Evolutionary conservation across 2,888 invertebrate species (phyloP), one percentile per base, ranked within the genome.

Genomic region (Panorpa germanica): DNA sequence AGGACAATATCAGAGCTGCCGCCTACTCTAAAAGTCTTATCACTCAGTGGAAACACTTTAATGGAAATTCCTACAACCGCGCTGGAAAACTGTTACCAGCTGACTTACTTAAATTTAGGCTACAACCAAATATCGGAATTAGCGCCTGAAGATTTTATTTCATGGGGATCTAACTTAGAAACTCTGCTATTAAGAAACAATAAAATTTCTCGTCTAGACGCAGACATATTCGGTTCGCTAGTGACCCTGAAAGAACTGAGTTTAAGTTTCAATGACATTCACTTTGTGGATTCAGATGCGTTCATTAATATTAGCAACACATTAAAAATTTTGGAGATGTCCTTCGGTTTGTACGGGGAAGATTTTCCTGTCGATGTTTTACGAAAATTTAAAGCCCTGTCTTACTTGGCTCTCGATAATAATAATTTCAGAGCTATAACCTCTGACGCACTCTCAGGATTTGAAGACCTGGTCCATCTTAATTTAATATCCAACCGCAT

Each of bases 261-360:
- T 55, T 58, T 93, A 39, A 88, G 88, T 48, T 86, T 90, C 54
- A 93, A 93, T 53, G 76, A 81, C 45, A 65, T 93, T 38, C 70
- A 73, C 42, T 73, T 76, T 45, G 67, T 91, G 40, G 78, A 83
- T 47, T 68, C 72, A 16, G 69, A 77, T 45, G 75, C 83, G 11
- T 83, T 90, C 48, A 63, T 65, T 34, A 78, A 80, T 42, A 62
- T 86, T 34, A 71, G 75, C 19, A 65, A 68, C 30, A 72, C 71
- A 13, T 55, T 90, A 30, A 78, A 81, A 50, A 78, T 78, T 36
- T 57, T 90, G 21, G 88, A 88, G 51, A 64, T 86, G 30, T 85
- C 86, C 36, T 83, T 83, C 43, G 80, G 82, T 13, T 70, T 85
- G 26, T 75, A 78, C 41, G 72, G 75, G n/a, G 81, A 82, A 40